Evolutionary conservation across 2,113 vertebrate genomes (phyloP).

Genomic region (Apus apus): DNA sequence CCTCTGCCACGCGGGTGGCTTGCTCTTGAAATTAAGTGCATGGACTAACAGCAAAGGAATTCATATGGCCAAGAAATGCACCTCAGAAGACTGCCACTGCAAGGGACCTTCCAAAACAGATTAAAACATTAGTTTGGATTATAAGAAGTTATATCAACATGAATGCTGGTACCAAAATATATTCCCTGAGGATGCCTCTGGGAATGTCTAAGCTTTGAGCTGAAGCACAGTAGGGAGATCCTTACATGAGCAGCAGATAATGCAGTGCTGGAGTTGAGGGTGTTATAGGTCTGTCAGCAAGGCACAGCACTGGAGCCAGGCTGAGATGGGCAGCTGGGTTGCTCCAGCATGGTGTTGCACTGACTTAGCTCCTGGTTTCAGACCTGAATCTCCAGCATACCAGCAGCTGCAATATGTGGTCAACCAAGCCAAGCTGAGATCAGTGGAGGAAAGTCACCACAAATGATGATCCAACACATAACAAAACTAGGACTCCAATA

Average conservation of each 20-base stretch:
- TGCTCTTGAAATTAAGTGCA: not conserved
- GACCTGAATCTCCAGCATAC: not conserved
- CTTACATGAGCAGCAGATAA: not conserved
- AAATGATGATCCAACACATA: no score
- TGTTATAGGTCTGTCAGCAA: not conserved
- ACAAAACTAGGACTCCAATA: not conserved
- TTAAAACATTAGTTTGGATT: not conserved
- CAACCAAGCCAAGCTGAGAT: not conserved
- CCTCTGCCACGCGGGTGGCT: not conserved
- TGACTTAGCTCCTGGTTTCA: not conserved
- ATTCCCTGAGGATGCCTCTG: not conserved
- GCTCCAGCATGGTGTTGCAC: fast-evolving
- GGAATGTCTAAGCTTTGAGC: not conserved
- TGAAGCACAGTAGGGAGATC: not conserved
- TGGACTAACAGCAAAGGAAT: not conserved
- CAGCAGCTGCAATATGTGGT: fast-evolving
- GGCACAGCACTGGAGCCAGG: fast-evolving
- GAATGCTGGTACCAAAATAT: not conserved
- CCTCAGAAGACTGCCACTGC: not conserved
- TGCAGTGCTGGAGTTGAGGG: not conserved
- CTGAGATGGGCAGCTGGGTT: not conserved
- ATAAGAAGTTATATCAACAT: not conserved
- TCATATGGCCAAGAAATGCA: not conserved
- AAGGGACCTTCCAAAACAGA: not conserved
- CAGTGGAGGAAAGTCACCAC: not conserved